Conservation (phyloP, 2,797 vertebrate genomes). For the Triplophysa yarkandensis region DNA sequence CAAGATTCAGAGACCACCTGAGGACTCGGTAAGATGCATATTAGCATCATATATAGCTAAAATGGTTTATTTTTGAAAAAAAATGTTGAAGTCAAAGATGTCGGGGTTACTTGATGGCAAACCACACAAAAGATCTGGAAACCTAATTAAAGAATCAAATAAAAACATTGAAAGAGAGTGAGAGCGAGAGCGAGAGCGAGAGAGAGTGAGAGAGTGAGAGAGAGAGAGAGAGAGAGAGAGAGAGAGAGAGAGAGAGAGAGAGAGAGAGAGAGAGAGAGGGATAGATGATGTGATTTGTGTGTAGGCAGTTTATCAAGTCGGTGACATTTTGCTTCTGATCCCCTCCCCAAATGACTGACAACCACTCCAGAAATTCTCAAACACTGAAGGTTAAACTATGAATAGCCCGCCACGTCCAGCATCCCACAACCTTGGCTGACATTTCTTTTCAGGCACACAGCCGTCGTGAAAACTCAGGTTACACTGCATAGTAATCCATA, state of each 20-base stretch:
- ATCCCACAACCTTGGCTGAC: conserved; percentile 55
- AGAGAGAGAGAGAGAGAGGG: background rate
- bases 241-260: background rate
- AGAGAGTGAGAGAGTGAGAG: background rate
- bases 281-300: conserved; percentile 22
- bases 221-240: background rate
- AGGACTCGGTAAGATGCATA: conserved; percentile 84
- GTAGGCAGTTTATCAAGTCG: conserved; percentile 38
- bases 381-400: conserved; percentile 66
- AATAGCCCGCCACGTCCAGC: conserved; percentile 70
- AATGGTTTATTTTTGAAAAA: background rate
- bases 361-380: conserved; percentile 49
- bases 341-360: conserved; percentile 14
- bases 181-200: background rate
- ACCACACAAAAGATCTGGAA: background rate
- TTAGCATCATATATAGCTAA: background rate
- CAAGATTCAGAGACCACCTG: conserved; percentile 92
- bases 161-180: background rate
- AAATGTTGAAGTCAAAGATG: no score
- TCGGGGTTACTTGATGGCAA: background rate
- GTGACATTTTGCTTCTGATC: conserved; percentile 57
- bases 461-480: conserved; percentile 37
- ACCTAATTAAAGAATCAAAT: background rate
- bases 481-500: conserved; percentile 13
- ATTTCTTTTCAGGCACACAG: conserved; percentile 38